Conservation (phyloP, 2,797 vertebrate genomes). For the Mormyrops attenuatus region DNA sequence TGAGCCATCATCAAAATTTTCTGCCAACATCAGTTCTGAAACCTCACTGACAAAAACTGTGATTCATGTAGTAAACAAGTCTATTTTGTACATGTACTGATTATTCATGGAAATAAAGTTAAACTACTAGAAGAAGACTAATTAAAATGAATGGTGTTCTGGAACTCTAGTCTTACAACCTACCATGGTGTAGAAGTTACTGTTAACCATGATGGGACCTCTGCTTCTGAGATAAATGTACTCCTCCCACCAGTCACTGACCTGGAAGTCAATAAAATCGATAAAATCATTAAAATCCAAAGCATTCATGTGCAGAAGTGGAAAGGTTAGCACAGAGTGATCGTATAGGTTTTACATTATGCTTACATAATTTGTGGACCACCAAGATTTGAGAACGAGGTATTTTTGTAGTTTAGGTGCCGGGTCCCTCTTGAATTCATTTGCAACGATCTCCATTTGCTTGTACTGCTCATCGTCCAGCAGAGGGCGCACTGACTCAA, state of each 20-base stretch:
- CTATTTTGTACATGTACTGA: background rate
- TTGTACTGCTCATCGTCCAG: slow-evolving; percentile 65
- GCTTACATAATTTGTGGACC: slow-evolving; percentile 87
- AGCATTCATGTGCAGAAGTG: background rate
- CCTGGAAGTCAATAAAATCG: slow-evolving; percentile 53
- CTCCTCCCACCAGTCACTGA: slow-evolving; percentile 97
- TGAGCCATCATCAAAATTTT: background rate
- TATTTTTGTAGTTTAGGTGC: slow-evolving; percentile 81
- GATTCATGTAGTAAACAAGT: too few species aligned
- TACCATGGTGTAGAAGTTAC: slow-evolving; percentile 90
- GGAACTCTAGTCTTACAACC: slow-evolving; percentile 27
- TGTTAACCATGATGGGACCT: slow-evolving; percentile 89
- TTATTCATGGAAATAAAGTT: background rate
- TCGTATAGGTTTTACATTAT: background rate
- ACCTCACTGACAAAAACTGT: background rate
- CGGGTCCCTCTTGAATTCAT: slow-evolving; percentile 70
- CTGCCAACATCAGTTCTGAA: background rate
- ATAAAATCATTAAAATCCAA: background rate
- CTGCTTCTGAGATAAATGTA: slow-evolving; percentile 84
- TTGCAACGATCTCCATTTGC: slow-evolving; percentile 73
- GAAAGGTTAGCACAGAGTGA: background rate
- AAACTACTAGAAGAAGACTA: background rate
- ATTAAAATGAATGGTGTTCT: background rate
- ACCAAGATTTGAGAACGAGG: slow-evolving; percentile 85
- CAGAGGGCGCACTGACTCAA: slow-evolving; percentile 80